These are phyloP conservation scores for Epinephelus coioides DNA, from an alignment of 2,797 vertebrate species.

Conservation along the genomic window DNA sequence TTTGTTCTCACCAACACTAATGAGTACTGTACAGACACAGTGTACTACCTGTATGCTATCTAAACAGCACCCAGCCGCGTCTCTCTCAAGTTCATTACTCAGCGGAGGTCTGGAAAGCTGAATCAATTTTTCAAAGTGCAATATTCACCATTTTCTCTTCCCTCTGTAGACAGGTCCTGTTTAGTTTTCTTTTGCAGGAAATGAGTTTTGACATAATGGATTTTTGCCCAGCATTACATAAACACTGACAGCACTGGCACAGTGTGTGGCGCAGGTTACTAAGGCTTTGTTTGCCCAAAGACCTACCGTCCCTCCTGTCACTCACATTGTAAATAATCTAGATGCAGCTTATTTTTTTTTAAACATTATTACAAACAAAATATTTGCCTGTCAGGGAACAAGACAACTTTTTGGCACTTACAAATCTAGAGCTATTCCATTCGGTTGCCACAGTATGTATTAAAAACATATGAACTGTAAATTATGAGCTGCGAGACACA, in stretches of 20 bases:
- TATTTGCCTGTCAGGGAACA: conserved; percentile 35
- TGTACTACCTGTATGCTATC: conserved; percentile 74
- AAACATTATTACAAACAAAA: conserved; percentile 43
- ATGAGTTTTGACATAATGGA: conserved; percentile 90
- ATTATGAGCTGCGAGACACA: conserved; percentile 25
- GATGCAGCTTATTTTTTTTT: conserved; percentile 32
- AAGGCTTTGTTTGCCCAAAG: conserved; percentile 78
- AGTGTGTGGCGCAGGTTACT: conserved; percentile 63
- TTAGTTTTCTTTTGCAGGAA: conserved; percentile 87
- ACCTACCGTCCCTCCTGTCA: conserved; percentile 65
- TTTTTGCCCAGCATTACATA: conserved; percentile 84
- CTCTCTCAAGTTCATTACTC: conserved; percentile 75
- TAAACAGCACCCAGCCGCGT: conserved; percentile 67
- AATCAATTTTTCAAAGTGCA: conserved; percentile 83
- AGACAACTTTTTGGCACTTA: conserved; percentile 15
- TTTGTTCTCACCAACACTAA: conserved; percentile 64
- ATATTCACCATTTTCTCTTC: conserved; percentile 85
- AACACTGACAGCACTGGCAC: conserved; percentile 74
- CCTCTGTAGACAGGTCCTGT: conserved; percentile 81
- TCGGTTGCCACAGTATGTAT: conserved; percentile 13
- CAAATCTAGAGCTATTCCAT: conserved; percentile 22
- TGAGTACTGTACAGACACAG: conserved; percentile 65
- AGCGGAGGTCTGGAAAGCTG: conserved; percentile 75
- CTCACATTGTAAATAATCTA: conserved; percentile 74
- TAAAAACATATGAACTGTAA: conserved; percentile 24